These are phyloP conservation scores for Meriones unguiculatus DNA, from an alignment of 2,113 vertebrate genomes.

Conservation along the genomic window DNA sequence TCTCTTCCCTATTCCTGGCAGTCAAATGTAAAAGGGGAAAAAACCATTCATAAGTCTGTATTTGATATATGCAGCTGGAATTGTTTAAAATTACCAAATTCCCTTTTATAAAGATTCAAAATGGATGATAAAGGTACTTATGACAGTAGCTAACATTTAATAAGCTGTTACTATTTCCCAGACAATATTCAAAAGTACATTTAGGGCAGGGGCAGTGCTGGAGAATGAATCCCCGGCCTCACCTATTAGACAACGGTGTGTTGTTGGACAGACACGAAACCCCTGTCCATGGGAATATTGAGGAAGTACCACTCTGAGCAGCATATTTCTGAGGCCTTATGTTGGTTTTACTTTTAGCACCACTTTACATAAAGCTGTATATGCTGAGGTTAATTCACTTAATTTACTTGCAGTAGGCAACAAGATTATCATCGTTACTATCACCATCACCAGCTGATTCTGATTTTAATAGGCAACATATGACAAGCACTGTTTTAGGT, in stretches of 20 bases:
- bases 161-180: background rate
- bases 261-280: background rate
- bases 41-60: background rate
- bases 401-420: background rate
- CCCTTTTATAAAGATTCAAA: background rate
- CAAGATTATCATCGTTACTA: slow-evolving; percentile 1
- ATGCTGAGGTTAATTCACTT: background rate
- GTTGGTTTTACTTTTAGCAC: background rate
- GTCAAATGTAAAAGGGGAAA: slow-evolving; percentile 7
- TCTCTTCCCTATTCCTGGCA: background rate
- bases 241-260: background rate
- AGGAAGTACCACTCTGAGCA: background rate
- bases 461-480: background rate
- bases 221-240: background rate
- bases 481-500: background rate
- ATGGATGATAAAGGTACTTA: background rate
- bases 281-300: background rate
- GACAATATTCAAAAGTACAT: slow-evolving; percentile 7
- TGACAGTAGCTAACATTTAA: slow-evolving; percentile 6
- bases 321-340: background rate
- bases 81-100: background rate
- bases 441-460: background rate
- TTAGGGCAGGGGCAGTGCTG: background rate
- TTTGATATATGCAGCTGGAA: background rate
- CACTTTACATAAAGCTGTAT: slow-evolving; percentile 21